Conservation (phyloP, 2,797 vertebrate genomes). For the Mergus octosetaceus region DNA sequence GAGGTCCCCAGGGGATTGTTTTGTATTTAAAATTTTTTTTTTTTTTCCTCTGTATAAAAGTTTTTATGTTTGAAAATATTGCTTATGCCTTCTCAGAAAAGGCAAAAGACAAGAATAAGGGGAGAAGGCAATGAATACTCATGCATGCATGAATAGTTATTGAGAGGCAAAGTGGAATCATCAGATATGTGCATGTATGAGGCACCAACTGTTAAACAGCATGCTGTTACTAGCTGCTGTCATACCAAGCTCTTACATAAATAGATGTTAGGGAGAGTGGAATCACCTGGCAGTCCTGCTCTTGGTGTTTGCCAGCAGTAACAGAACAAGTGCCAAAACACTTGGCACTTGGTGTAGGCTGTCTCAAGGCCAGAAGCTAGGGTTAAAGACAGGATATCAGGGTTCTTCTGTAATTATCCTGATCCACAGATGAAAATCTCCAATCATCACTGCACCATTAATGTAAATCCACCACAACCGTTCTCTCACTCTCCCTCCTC, state of each 20-base stretch:
- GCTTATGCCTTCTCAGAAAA: background rate
- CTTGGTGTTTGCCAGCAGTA: background rate
- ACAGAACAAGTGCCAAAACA: background rate
- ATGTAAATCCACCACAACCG: no score
- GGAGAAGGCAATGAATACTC: background rate
- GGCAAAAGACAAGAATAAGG: background rate
- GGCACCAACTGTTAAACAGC: background rate
- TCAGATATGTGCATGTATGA: background rate
- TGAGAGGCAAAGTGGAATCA: background rate
- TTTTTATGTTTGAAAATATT: background rate
- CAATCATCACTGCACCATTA: background rate
- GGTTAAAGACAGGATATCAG: background rate
- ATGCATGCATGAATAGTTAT: background rate
- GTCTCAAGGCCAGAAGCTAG: background rate
- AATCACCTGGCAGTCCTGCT: background rate
- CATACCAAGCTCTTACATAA: background rate
- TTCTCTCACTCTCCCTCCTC: no score
- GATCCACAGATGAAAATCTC: background rate
- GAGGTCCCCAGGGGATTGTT: background rate
- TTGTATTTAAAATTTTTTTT: background rate
- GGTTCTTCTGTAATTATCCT: background rate
- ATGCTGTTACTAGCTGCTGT: background rate
- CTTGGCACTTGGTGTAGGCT: no score
- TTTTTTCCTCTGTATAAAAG: background rate
- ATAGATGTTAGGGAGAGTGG: background rate